Percentiles rank a stretch among this genome's conserved stretches.
These are phyloP conservation scores for Hydractinia echinata DNA, from an alignment of 30 jellyfish, hydroid and myxozoan genomes.

Conservation along the genomic window DNA sequence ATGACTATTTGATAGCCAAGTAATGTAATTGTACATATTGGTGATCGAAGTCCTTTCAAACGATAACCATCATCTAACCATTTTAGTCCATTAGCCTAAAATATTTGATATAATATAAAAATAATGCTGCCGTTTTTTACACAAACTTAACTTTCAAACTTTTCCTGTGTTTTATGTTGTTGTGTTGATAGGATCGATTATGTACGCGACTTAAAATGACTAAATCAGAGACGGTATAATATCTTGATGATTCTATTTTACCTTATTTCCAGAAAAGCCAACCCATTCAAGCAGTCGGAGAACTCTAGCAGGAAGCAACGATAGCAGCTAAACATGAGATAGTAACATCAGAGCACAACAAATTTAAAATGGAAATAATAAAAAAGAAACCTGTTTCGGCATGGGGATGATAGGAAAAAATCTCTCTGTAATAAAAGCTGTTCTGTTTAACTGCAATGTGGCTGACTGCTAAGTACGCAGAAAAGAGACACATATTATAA, in stretches of 20 bases:
- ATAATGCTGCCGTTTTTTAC: too few relatives aligned
- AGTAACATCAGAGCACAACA: slow-evolving; percentile 7
- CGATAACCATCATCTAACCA: slow-evolving; percentile 64
- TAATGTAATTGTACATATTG: slow-evolving; percentile 71
- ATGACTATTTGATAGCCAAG: slow-evolving; percentile 77
- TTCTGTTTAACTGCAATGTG: too few relatives aligned
- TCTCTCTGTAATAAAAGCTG: too few relatives aligned
- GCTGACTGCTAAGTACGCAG: too few relatives aligned
- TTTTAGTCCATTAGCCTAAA: slow-evolving; percentile 59
- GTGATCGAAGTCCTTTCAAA: slow-evolving; percentile 70
- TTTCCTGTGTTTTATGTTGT: too few relatives aligned
- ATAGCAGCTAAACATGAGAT: slow-evolving; percentile 45
- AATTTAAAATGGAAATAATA: background rate
- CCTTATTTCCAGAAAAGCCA: slow-evolving; percentile 98
- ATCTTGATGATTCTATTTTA: background rate
- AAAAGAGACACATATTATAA: too few relatives aligned
- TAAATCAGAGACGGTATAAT: background rate
- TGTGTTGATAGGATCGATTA: too few relatives aligned
- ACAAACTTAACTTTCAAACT: background rate
- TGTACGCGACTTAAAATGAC: background rate
- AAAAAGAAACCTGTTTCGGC: too few relatives aligned
- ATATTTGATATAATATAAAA: background rate
- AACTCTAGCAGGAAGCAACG: slow-evolving; percentile 81
- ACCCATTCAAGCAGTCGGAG: slow-evolving; percentile 90
- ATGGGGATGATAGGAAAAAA: too few relatives aligned